phyloP scores from a whole-genome alignment of 2,113 vertebrate genomes.

The Leucopsar rothschildi region DNA sequence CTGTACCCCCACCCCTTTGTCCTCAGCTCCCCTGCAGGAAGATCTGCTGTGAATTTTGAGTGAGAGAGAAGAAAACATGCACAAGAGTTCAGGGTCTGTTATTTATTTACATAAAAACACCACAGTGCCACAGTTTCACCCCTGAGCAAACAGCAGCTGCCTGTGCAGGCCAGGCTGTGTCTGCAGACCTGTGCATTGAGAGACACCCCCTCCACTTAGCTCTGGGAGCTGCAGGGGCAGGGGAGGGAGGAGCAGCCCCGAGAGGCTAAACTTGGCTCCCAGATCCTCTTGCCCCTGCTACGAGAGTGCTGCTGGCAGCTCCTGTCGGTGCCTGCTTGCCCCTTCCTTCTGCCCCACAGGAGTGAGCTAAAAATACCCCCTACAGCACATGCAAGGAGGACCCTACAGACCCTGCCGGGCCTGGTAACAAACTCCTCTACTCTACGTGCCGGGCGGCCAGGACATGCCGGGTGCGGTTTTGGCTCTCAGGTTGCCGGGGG shows the following conservation, averaged over 20 bases:
- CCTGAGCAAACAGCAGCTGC: neutral
- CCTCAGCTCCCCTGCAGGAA: neutral
- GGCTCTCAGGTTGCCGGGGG: neutral
- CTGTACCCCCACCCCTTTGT: neutral
- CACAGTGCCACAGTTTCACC: neutral
- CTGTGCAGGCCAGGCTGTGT: neutral
- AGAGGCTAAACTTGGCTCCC: neutral
- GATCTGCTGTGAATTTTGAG: neutral
- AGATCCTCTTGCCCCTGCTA: neutral
- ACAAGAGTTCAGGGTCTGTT: neutral
- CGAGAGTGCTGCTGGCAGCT: neutral
- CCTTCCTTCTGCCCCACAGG: neutral
- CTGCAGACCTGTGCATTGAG: neutral
- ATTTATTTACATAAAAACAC: conserved; percentile 64
- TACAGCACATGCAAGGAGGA: neutral
- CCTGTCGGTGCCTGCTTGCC: neutral
- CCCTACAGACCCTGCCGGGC: neutral
- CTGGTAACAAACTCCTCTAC: neutral
- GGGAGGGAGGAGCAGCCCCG: neutral
- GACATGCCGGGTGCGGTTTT: neutral
- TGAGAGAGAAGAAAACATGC: neutral
- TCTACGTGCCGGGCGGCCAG: neutral
- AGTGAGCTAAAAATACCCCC: neutral
- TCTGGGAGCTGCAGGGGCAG: neutral
- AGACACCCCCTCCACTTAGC: rapidly evolving